A percentile compares a stretch with the other conserved stretches of the same genome.
These are phyloP conservation scores for Tachysurus fulvidraco DNA, from an alignment of 2,113 vertebrate genomes.

Conservation along the genomic window DNA sequence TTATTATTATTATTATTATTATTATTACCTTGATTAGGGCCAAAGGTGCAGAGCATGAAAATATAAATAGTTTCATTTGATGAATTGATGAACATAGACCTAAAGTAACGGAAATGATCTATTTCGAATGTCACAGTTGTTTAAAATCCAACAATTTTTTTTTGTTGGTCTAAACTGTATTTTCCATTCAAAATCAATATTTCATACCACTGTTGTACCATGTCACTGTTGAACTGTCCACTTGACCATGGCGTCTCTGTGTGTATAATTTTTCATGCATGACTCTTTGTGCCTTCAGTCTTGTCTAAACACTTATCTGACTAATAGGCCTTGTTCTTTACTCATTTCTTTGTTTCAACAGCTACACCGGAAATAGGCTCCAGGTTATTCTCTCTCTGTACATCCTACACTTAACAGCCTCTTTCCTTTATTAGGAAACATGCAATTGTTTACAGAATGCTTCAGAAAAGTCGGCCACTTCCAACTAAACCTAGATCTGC, in stretches of 20 bases:
- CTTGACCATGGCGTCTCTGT: constrained; percentile 14
- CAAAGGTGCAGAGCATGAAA: neutral
- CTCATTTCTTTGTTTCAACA: constrained; percentile 38
- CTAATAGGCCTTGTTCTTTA: constrained; percentile 26
- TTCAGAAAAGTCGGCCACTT: constrained; percentile 22
- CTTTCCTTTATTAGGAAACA: constrained; percentile 46
- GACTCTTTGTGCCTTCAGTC: constrained; percentile 25
- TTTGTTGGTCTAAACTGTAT: neutral
- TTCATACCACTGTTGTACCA: too few species aligned
- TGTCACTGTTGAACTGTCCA: neutral
- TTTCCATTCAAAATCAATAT: neutral
- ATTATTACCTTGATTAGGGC: neutral
- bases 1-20: neutral
- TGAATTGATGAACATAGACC: neutral
- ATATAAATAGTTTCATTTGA: neutral
- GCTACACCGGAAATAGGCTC: constrained; percentile 26
- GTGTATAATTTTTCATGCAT: constrained; percentile 16
- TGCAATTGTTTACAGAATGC: constrained; percentile 33
- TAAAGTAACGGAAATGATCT: neutral
- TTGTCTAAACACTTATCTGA: constrained; percentile 46
- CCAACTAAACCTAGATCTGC: constrained; percentile 24
- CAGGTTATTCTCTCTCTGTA: constrained; percentile 38
- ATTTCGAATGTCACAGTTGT: neutral
- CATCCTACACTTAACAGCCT: constrained; percentile 31
- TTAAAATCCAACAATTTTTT: neutral